Evolutionary conservation across 2,888 invertebrate genomes (phyloP), one percentile per base, ranked within the genome.

Genomic region (Caenorhabditis becei): DNA sequence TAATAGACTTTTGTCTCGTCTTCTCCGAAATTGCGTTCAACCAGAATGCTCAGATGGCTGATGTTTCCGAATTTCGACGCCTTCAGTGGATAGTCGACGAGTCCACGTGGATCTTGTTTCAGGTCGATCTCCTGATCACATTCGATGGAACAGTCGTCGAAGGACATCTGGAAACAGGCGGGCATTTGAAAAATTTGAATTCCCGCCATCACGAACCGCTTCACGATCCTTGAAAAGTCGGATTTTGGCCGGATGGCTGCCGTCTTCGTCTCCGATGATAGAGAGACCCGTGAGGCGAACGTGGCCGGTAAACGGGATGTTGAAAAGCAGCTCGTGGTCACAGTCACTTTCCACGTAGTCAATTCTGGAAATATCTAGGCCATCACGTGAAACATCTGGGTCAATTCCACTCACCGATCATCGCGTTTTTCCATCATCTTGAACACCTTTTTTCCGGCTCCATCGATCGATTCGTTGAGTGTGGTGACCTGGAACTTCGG

Each of bases 211-310:
- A 77, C 80, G 26, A 18, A 91, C 91, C 66, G 86, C 85, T 18
- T 88, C 87, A 49, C 82, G 74, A 77, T 91, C 87, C 67, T 90
- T 89, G 75, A 87, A 97, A 95, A 98, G 91, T 93, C 95, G 94
- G 92, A 98, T 94, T 92, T 94, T 94, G 26, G 94, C 94, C 18
- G 98, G 98, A 93, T 96, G 96, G 23, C 94, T 93, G 20, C 61
- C 80, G 83, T 95, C 94, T 91, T 96, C 95, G 83, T 95, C 96
- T n/a, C 97, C 97, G 86, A 95, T 94, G 66, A 99, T 93, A 87
- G 96, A 95, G 51, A 99, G 94, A 11, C 97, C 97, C 93, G 97
- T 97, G 62, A 99, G 92, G 92, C 97, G 97, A 1, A 99, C 94
- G 93, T 95, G 96, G n/a, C 85, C 81, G 23, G 96, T 96, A 91